Base-by-base conservation (phyloP, 2,888 invertebrate genomes). In the Euzophera pinguis region DNA sequence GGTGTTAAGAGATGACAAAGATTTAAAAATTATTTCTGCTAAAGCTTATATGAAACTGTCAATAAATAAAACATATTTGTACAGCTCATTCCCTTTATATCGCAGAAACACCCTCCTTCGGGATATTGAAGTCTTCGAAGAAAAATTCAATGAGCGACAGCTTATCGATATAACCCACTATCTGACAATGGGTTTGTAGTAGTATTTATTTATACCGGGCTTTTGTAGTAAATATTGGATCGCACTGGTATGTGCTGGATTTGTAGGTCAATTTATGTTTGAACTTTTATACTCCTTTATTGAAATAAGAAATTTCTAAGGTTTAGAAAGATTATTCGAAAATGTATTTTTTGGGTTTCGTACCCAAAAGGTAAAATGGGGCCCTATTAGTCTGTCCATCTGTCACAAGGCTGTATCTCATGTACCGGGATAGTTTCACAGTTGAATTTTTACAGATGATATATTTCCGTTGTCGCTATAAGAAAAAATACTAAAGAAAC, bases 91-190 rank as follows among this genome's bases (percentile, higher is more conserved):
- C 49, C 48, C 59, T 63, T 64, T 63, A 45, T 63, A 67, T 69
- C 60, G 64, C 62, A 61, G 59, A 60, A 65, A 61, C 34, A 62
- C 62, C 58, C 62, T 54, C 59, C 61, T 59, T 56, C 56, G 57
- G 53, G 59, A 62, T 65, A 67, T 66, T 64, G 70, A 65, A 64
- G 56, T 51, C 54, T 61, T 60, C 54, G 61, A 54, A 49, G 59
- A 63, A 59, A 65, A 65, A 66, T 70, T 67, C 63, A 67, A 68
- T 65, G 65, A 66, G 52, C 56, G 55, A 53, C 55, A 61, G 60
- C 52, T 58, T 51, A 61, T 51, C 51, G 53, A 22, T 48, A 59
- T 56, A 56, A 62, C 61, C 35, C 52, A 47, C 59, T 54, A 63
- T 54, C 55, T 59, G 63, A 58, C 55, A 59, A 59, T 55, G 27